These are phyloP conservation scores for Geophilus truncorum DNA, from an alignment of 2,888 invertebrate genomes.

Conservation along the genomic window DNA sequence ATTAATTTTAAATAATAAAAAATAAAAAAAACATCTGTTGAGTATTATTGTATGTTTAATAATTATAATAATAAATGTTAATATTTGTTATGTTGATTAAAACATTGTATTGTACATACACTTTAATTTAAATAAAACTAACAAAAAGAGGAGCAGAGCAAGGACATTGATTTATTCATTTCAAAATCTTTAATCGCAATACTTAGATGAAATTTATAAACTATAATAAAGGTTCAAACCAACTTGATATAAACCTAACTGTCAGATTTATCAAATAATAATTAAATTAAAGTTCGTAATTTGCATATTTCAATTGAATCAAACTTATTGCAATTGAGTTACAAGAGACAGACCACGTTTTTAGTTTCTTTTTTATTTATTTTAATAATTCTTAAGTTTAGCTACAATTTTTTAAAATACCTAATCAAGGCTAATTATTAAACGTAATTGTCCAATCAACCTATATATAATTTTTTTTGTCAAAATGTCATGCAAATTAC, in stretches of 20 bases:
- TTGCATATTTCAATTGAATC: neutral
- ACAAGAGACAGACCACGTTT: neutral
- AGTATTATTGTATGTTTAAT: neutral
- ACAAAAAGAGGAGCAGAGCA: neutral
- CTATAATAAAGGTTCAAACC: neutral
- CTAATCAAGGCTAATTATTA: neutral
- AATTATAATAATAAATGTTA: neutral
- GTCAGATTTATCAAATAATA: neutral
- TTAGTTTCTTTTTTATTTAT: neutral
- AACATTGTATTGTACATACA: neutral
- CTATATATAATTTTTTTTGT: neutral
- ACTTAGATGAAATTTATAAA: neutral
- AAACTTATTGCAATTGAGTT: neutral
- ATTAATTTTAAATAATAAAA: neutral
- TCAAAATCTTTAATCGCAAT: neutral
- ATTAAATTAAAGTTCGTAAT: neutral
- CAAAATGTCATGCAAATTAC: constrained; percentile 7
- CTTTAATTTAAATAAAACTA: neutral
- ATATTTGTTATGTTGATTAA: neutral
- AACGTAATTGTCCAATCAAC: neutral
- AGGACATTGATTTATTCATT: constrained; percentile 15
- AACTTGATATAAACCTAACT: neutral
- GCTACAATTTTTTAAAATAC: neutral
- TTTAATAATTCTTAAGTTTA: neutral
- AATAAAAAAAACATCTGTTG: neutral